Percentiles rank a stretch among this genome's conserved stretches.
phyloP scores from a whole-genome alignment of 2,113 vertebrate genomes.

The Spermophilus dauricus region DNA sequence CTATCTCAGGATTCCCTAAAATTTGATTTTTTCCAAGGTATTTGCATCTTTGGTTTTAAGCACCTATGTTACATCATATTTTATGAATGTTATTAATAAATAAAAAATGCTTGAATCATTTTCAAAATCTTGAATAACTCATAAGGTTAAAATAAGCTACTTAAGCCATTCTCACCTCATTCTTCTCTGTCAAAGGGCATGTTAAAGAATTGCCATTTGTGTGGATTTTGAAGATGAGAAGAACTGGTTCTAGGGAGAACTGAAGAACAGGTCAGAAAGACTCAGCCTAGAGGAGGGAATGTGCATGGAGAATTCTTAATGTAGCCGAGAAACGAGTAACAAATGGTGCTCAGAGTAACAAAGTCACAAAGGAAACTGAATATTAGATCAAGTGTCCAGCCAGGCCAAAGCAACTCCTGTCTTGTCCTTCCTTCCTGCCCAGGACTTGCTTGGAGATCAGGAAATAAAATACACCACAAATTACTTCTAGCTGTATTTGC shows the following conservation, averaged over 20 bases:
- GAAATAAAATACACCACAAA: background rate
- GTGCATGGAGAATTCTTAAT: background rate
- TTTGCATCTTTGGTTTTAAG: conserved; percentile 61
- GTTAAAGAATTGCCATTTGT: background rate
- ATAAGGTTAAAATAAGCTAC: background rate
- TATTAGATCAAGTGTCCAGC: background rate
- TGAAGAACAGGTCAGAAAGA: background rate
- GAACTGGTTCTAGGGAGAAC: background rate
- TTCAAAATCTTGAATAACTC: conserved; percentile 1
- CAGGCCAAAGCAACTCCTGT: background rate
- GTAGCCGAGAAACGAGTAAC: background rate
- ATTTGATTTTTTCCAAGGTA: conserved; percentile 72
- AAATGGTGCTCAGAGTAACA: background rate
- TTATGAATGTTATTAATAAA: background rate
- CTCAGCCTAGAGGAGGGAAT: background rate
- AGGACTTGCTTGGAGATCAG: background rate
- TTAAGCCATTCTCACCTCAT: background rate
- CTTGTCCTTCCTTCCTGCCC: background rate
- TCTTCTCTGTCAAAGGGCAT: background rate
- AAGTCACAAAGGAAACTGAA: background rate
- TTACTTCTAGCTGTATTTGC: background rate
- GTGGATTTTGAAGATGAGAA: background rate
- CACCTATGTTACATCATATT: background rate
- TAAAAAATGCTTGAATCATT: background rate
- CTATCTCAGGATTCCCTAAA: conserved; percentile 60